phyloP scores from a whole-genome alignment of 2,888 invertebrate species.

The Entomobrya proxima region DNA sequence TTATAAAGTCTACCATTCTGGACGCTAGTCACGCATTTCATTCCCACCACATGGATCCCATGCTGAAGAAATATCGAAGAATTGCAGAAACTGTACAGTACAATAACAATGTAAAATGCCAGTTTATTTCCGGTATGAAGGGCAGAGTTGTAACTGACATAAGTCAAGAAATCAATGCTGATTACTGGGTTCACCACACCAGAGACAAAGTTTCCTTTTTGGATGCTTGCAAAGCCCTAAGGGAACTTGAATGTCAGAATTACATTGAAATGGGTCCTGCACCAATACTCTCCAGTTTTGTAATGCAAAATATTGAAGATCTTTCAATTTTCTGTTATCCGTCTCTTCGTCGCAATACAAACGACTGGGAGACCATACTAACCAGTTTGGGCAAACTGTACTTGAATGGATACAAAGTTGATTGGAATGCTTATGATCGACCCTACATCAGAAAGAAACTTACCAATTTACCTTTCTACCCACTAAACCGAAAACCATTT shows the following conservation, averaged over 20 bases:
- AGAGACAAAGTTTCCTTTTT: slow-evolving; percentile 45
- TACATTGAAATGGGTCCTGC: slow-evolving; percentile 53
- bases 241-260: neutral
- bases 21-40: slow-evolving; percentile 59
- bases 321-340: slow-evolving; percentile 17
- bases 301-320: slow-evolving; percentile 24
- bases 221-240: neutral
- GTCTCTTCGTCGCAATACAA: neutral
- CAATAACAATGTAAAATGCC: neutral
- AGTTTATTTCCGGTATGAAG: slow-evolving; percentile 25
- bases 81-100: neutral
- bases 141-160: neutral
- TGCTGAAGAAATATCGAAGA: slow-evolving; percentile 18
- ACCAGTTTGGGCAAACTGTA: slow-evolving; percentile 21
- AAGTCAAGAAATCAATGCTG: neutral
- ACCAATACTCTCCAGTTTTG: slow-evolving; percentile 41
- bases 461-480: neutral
- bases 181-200: slow-evolving; percentile 60
- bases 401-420: neutral
- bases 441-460: slow-evolving; percentile 9
- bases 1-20: slow-evolving; percentile 40
- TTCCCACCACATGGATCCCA: slow-evolving; percentile 55
- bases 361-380: slow-evolving; percentile 28
- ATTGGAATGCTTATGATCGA: slow-evolving; percentile 37
- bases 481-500: slow-evolving; percentile 39